Evolutionary conservation across 2,888 invertebrate species (phyloP).

Genomic region (Pseudococcus viburni): DNA sequence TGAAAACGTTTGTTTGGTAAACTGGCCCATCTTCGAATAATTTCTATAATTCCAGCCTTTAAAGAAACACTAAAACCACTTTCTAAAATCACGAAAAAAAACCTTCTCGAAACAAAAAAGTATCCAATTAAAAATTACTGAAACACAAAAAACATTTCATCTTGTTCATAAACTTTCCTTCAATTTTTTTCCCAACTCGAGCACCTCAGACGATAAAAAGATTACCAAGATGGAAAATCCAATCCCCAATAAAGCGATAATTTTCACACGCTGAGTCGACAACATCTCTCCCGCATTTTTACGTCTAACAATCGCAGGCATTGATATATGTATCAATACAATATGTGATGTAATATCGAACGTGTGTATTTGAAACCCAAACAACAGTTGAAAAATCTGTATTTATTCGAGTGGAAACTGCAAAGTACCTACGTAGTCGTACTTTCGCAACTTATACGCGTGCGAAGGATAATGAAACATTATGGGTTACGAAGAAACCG

Average conservation of each 20-base stretch:
- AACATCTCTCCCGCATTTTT: background rate
- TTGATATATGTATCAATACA: background rate
- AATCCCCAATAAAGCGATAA: background rate
- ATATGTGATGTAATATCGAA: background rate
- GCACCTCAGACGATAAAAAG: background rate
- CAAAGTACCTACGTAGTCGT: background rate
- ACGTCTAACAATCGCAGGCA: background rate
- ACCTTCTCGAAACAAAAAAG: no score
- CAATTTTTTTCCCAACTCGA: background rate
- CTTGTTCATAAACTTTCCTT: no score
- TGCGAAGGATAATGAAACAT: background rate
- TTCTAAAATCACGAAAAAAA: no score
- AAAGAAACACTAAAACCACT: no score
- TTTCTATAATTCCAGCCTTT: no score
- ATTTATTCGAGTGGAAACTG: slow-evolving; percentile 2
- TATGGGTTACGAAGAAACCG: background rate
- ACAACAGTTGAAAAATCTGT: slow-evolving; percentile 19
- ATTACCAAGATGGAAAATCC: background rate
- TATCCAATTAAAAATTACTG: no score
- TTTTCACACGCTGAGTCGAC: slow-evolving; percentile 10
- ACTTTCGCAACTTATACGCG: no score
- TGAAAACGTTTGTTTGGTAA: no score
- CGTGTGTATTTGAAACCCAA: slow-evolving; percentile 8
- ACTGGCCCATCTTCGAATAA: no score
- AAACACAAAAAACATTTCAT: no score